Percentiles rank a stretch among this genome's conserved stretches.
phyloP scores from a whole-genome alignment of 2,888 invertebrate genomes.

The Lasioglossum malachurum region DNA sequence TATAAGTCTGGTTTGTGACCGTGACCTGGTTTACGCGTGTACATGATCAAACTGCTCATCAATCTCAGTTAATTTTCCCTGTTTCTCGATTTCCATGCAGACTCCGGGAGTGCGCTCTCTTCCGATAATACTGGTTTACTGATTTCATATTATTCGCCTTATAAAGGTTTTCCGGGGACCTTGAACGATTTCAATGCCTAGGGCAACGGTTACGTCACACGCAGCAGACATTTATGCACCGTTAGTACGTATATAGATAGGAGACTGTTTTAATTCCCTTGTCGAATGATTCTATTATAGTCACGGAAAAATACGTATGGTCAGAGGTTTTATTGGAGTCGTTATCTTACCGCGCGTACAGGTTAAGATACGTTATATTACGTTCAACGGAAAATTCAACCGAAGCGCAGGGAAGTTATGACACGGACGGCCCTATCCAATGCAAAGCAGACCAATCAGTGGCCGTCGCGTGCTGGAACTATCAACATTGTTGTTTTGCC shows the following conservation, averaged over 20 bases:
- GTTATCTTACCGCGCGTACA: neutral
- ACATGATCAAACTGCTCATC: neutral
- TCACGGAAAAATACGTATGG: neutral
- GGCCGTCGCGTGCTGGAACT: neutral
- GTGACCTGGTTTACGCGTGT: neutral
- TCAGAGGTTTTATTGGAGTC: neutral
- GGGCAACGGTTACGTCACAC: neutral
- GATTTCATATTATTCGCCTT: neutral
- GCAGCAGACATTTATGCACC: neutral
- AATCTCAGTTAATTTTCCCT: constrained; percentile 2
- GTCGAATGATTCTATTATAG: neutral
- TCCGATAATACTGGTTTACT: neutral
- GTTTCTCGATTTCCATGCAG: neutral
- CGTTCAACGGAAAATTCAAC: neutral
- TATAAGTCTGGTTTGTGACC: neutral
- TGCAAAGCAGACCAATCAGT: neutral
- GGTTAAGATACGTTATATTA: neutral
- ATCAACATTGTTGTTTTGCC: neutral
- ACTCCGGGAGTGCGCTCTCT: neutral
- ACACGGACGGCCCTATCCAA: neutral
- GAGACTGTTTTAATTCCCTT: neutral
- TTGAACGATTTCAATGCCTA: neutral
- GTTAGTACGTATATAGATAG: neutral
- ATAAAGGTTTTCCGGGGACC: too few species aligned
- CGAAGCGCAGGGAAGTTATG: neutral